A percentile compares a stretch with the other conserved stretches of the same genome.
phyloP scores from a whole-genome alignment of 92 coral and sea anemone genomes.

The Hydrozoanthus gracilis region DNA sequence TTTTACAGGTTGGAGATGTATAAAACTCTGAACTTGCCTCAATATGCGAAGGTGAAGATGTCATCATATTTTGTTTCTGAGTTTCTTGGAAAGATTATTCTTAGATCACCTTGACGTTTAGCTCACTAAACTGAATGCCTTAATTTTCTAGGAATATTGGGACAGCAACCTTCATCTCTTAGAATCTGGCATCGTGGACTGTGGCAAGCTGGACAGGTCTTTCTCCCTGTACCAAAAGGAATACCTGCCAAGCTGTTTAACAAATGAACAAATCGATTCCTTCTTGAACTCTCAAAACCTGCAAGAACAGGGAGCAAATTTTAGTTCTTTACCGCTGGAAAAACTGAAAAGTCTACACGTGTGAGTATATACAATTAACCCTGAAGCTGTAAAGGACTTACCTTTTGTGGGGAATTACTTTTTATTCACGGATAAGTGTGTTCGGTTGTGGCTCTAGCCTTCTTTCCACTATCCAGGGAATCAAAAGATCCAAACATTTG shows the following conservation, averaged over 20 bases:
- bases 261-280: constrained; percentile 22
- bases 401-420: not conserved
- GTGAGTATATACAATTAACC: not conserved
- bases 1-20: not conserved
- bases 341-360: constrained; percentile 2
- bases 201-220: constrained; percentile 34
- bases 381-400: not conserved
- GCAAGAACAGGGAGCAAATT: constrained; percentile 27
- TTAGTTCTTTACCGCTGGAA: constrained; percentile 16
- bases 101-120: not conserved
- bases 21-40: not conserved
- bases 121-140: not conserved
- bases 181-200: constrained; percentile 33
- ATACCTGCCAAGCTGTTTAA: constrained; percentile 10
- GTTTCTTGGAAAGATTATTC: not conserved
- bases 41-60: constrained; percentile 7
- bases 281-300: constrained; percentile 19
- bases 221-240: constrained; percentile 16
- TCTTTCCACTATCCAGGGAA: too few relatives aligned
- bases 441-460: too few relatives aligned
- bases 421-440: not conserved
- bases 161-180: constrained; percentile 3
- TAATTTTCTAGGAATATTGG: constrained; percentile 24
- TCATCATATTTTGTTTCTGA: not conserved
- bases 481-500: too few relatives aligned